Conservation (phyloP, 2,888 invertebrate genomes). For the Helleia helle region DNA sequence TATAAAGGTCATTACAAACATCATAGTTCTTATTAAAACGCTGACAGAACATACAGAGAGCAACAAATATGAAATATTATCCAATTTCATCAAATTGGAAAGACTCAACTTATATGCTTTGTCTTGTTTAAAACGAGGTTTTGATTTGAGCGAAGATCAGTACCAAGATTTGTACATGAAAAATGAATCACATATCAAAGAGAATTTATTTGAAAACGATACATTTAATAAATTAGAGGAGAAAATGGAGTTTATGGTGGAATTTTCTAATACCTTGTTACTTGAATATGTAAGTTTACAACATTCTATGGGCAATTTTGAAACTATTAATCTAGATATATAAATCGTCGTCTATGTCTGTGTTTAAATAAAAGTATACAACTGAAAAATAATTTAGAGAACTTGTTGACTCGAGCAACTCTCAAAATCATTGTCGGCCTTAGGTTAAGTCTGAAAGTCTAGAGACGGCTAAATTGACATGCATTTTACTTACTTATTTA, state of each 20-base stretch:
- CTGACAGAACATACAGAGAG: slow-evolving; percentile 14
- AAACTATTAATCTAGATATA: no score
- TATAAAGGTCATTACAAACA: slow-evolving; percentile 16
- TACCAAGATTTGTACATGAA: background rate
- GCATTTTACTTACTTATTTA: no score
- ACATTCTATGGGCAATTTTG: no score
- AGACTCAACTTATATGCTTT: slow-evolving; percentile 7
- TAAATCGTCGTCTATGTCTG: no score
- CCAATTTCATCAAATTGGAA: background rate
- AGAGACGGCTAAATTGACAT: no score
- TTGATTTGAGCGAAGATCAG: background rate
- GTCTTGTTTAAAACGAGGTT: slow-evolving; percentile 4
- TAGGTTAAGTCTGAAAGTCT: no score
- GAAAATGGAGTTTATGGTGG: background rate
- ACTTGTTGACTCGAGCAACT: no score
- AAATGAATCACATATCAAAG: background rate
- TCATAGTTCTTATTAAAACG: slow-evolving; percentile 19
- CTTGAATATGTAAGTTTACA: slow-evolving; percentile 1
- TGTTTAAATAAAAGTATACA: no score
- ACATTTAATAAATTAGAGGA: background rate
- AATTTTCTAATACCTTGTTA: background rate
- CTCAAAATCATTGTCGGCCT: no score
- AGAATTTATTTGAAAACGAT: background rate
- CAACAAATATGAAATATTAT: background rate
- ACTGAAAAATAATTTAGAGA: no score